Conservation (phyloP, 1,140 invertebrate genomes). For the Neelides sp. region DNA sequence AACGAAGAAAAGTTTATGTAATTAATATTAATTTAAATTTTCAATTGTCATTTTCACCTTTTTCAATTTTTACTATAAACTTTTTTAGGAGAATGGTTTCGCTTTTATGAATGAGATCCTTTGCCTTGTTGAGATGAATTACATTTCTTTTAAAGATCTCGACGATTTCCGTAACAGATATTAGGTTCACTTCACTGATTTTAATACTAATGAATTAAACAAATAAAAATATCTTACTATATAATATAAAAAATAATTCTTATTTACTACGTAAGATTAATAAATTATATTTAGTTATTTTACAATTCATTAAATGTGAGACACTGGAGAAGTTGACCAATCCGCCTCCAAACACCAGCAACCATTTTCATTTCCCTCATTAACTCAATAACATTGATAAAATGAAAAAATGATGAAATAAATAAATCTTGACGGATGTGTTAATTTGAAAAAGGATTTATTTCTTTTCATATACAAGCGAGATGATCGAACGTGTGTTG, state of each 20-base stretch:
- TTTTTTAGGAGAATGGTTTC: conserved; percentile 37
- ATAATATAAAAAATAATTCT: conserved; percentile 22
- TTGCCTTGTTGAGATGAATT: conserved; percentile 48
- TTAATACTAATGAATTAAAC: too few species aligned
- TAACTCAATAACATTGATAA: too few species aligned
- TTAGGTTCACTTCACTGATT: too few species aligned
- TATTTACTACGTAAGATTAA: conserved; percentile 1
- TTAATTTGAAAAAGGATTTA: too few species aligned
- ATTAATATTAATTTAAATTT: not conserved
- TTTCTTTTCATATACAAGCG: too few species aligned
- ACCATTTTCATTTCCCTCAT: too few species aligned
- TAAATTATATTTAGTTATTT: conserved; percentile 31
- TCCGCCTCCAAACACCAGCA: too few species aligned
- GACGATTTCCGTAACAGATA: conserved; percentile 46
- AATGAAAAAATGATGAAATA: too few species aligned
- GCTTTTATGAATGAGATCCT: conserved; percentile 40
- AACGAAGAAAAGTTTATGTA: not conserved
- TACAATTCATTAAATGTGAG: conserved; percentile 45
- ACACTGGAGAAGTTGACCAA: too few species aligned
- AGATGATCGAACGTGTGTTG: too few species aligned
- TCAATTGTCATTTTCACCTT: not conserved
- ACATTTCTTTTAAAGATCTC: conserved; percentile 41
- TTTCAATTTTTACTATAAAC: conserved; percentile 34
- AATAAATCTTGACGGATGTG: too few species aligned
- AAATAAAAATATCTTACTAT: conserved; percentile 31